phyloP scores from a whole-genome alignment of 2,888 invertebrate species.

The Lamellibrachia columna region DNA sequence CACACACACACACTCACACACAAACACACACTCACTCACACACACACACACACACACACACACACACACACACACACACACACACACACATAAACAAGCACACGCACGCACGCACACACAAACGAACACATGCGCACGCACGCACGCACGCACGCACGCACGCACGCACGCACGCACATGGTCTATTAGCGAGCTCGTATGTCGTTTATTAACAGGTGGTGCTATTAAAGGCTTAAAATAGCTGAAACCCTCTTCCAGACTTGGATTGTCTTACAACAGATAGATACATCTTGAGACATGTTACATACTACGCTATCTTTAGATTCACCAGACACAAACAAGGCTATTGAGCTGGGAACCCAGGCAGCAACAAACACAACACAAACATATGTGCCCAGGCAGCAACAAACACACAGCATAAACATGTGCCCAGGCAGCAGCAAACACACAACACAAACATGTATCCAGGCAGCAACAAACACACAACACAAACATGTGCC shows the following conservation, averaged over 20 bases:
- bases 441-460: too few relatives aligned
- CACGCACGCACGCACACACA: too few relatives aligned
- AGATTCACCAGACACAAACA: background rate
- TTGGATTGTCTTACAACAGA: background rate
- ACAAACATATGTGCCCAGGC: background rate
- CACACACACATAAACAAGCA: too few relatives aligned
- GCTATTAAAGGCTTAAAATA: conserved; percentile 9
- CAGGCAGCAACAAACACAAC: conserved; percentile 4
- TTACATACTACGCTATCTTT: background rate
- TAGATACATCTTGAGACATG: background rate
- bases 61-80: too few relatives aligned
- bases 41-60: too few relatives aligned
- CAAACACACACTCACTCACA: too few relatives aligned
- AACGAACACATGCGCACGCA: background rate
- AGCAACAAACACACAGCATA: too few relatives aligned
- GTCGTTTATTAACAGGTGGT: background rate
- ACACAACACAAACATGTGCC: too few relatives aligned
- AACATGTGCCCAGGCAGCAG: too few relatives aligned
- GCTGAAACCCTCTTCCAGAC: background rate
- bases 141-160: background rate
- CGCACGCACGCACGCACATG: background rate
- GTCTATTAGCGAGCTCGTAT: background rate
- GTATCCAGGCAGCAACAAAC: too few relatives aligned
- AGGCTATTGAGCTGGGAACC: background rate
- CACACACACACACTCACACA: too few relatives aligned